phyloP scores from a whole-genome alignment of 2,797 vertebrate species.

The Denticeps clupeoides region DNA sequence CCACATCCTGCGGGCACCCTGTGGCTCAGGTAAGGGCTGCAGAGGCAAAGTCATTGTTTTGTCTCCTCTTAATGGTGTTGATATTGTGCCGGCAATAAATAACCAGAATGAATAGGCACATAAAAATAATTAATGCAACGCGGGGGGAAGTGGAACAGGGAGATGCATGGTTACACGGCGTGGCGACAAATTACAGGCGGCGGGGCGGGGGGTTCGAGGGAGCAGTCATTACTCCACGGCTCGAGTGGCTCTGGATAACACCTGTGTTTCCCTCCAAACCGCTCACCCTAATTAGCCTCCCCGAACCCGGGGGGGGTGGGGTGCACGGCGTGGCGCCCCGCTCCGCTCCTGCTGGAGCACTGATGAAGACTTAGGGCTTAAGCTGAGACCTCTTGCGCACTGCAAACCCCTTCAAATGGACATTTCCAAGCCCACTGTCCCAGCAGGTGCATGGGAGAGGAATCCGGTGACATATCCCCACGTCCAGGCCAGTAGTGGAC shows the following conservation, averaged over 20 bases:
- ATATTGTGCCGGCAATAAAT: conserved; percentile 93
- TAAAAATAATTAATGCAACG: conserved; percentile 68
- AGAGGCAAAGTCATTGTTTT: conserved; percentile 60
- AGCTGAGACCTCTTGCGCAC: too few species aligned
- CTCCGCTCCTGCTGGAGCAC: conserved; percentile 13
- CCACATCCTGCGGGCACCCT: conserved; percentile 43
- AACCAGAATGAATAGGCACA: conserved; percentile 70
- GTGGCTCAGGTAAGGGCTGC: conserved; percentile 47
- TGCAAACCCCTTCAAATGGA: too few species aligned
- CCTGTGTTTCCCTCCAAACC: conserved; percentile 84
- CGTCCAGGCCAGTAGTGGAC: too few species aligned
- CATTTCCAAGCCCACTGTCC: too few species aligned
- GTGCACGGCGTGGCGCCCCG: conserved; percentile 44
- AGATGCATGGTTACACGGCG: conserved; percentile 87
- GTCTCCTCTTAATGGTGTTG: conserved; percentile 72
- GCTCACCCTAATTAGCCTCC: conserved; percentile 98
- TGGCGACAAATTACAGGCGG: conserved; percentile 81
- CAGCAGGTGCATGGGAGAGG: too few species aligned
- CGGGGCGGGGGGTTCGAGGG: conserved; percentile 47
- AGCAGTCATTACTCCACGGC: conserved; percentile 87
- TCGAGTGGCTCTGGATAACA: conserved; percentile 86
- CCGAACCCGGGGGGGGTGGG: conserved; percentile 75
- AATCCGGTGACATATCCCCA: too few species aligned
- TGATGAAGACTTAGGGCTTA: background rate
- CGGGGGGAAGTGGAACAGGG: conserved; percentile 83